Evolutionary conservation across 2,113 vertebrate species (phyloP), one percentile per base, ranked within the genome.

Genomic region (Grallaria varia): DNA sequence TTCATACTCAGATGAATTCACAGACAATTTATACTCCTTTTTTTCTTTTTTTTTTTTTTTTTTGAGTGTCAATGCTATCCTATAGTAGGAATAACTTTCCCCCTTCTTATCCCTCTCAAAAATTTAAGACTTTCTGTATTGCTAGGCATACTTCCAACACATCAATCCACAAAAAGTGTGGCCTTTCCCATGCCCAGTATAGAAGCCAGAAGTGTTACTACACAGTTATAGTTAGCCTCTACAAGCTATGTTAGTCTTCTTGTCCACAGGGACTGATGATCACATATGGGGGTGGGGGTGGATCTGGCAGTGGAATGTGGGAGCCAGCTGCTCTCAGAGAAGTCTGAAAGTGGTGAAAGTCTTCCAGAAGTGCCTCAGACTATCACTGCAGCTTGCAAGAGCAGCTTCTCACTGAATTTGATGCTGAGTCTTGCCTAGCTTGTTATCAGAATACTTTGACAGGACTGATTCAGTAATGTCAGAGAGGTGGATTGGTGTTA

Each of bases 131-230:
- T 90, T 94, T 95, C 39, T 95, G 95, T 95, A 84, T 95, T 95
- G 86, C 64, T 97, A 93, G 93, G 96, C 94, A 95, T 11, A 33
- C 39, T 92, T 96, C 95, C 93, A 96, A 60, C 55, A 78, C 45
- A 86, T 90, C 86, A n/a, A 52, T 52, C 50, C 50, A 28, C 50
- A 52, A 52, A 52, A 52, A 28, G 72, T 2, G 28, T 80, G 80
- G 93, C 93, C 68, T 96, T 97, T 96, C 95, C 96, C 96, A 97
- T 95, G 93, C 94, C 80, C 60, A 3, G 52, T 92, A 93, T 92
- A 90, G 79, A 94, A 96, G 85, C 25, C 83, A 86, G 35, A 96
- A 96, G 94, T 92, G 94, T 95, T 93, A 52, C 86, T 72, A 83
- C 86, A 95, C 93, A 81, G 93, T 81, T 92, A 96, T 90, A 95